Percentiles rank a stretch among this genome's conserved stretches.
Evolutionary conservation across 2,888 invertebrate species (phyloP).

Genomic region (Sylvicola cinctus): DNA sequence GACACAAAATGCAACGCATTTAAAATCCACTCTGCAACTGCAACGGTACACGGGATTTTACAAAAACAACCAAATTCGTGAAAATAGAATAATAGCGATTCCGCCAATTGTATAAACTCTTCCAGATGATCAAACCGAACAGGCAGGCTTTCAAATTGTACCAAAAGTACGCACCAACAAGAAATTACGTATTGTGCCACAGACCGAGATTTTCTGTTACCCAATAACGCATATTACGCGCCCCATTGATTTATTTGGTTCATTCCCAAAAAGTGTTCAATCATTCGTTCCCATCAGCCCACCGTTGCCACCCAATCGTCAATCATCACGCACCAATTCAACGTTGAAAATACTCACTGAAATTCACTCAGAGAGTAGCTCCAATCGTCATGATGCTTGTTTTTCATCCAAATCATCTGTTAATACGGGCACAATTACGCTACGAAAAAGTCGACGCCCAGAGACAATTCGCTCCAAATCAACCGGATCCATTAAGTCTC

Average conservation of each 20-base stretch:
- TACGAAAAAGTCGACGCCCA: constrained; percentile 19
- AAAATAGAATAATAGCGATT: neutral
- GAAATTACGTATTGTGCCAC: constrained; percentile 48
- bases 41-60: neutral
- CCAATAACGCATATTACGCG: constrained; percentile 28
- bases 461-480: constrained; percentile 24
- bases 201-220: constrained; percentile 38
- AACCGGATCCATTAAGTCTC: constrained; percentile 11
- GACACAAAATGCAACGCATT: no score
- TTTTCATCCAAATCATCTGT: constrained; percentile 16
- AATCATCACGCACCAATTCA: constrained; percentile 51
- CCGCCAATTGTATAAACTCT: constrained; percentile 13
- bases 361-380: constrained; percentile 4
- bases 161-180: constrained; percentile 63
- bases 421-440: constrained; percentile 20
- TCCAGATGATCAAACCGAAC: constrained; percentile 49
- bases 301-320: constrained; percentile 53
- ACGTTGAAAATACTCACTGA: constrained; percentile 41
- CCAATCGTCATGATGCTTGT: constrained; percentile 4
- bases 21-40: no score
- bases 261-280: constrained; percentile 37
- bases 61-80: constrained; percentile 1
- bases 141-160: constrained; percentile 65
- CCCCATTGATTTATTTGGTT: constrained; percentile 28
- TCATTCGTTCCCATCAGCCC: constrained; percentile 33